Evolutionary conservation across 2,888 invertebrate genomes (phyloP), one percentile per base, ranked within the genome.

Genomic region (Rutpela maculata): DNA sequence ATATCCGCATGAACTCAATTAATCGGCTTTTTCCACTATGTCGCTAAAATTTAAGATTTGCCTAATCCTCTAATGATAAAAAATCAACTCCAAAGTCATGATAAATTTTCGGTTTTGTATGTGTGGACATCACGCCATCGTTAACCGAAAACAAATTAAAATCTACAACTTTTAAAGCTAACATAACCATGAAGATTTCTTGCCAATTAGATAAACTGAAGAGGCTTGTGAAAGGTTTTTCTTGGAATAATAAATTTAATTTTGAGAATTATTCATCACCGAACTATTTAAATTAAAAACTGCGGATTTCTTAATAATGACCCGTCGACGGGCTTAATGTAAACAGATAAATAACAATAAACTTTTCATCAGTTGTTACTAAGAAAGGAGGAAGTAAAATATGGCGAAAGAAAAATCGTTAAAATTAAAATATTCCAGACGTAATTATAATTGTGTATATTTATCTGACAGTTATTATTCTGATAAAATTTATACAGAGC

Each of bases 401-500:
- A 68, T 68, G n/a, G 50, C 55, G 22, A 57, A 50, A 18, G 10
- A 31, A 57, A 56, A 35, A 59, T 69, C 56, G 59, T 69, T 57
- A 57, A 69, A 57, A 69, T 57, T 56, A 76, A 73, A 67, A 74
- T 60, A 77, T 70, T 43, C 74, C 62, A 38, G 43, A 65, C 63
- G 69, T 74, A 69, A 77, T 74, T 68, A 74, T 73, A 68, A 76
- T 66, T 67, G 70, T 73, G 38, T 62, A 63, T 78, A 67, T 35
- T 72, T 55, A 55, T 68, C 57, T 68, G 78, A 77, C 79, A 74
- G 71, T 80, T 79, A 79, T 75, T 70, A 67, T 62, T 65, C 57
- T 71, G 75, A 75, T 74, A 75, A 72, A 79, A 68, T 63, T 72
- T 17, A 69, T 74, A 76, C 71, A 72, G 65, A 75, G 73, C 59